These are phyloP conservation scores for Phalacrocorax aristotelis DNA, from an alignment of 2,113 vertebrate genomes.

Conservation along the genomic window DNA sequence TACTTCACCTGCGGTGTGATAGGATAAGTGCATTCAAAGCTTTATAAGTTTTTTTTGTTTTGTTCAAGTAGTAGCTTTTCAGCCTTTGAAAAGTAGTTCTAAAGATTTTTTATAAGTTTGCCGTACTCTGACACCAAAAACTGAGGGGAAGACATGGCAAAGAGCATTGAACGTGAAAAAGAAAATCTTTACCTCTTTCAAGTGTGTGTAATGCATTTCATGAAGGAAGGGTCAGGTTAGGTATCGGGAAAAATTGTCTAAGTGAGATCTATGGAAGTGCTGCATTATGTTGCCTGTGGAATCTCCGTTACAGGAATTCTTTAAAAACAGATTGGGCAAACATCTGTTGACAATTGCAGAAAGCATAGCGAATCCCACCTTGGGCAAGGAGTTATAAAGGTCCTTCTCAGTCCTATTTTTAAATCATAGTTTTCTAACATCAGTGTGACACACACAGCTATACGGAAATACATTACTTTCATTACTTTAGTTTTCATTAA, in stretches of 20 bases:
- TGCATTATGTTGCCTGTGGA: neutral
- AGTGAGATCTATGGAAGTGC: neutral
- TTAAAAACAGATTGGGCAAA: neutral
- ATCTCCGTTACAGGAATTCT: neutral
- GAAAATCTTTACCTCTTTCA: neutral
- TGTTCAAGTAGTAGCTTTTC: neutral
- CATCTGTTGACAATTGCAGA: neutral
- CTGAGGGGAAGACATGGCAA: neutral
- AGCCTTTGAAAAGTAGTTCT: neutral
- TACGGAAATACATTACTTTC: neutral
- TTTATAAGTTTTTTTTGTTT: neutral
- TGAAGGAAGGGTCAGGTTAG: neutral
- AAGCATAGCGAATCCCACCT: neutral
- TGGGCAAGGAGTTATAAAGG: neutral
- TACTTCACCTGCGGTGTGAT: neutral
- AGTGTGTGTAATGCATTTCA: neutral
- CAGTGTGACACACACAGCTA: neutral
- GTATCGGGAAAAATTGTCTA: neutral
- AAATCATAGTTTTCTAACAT: neutral
- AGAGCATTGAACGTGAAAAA: neutral
- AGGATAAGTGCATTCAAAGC: neutral
- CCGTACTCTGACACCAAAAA: neutral
- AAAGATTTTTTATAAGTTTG: neutral
- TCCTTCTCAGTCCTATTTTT: neutral
- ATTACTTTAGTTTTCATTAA: slow-evolving; percentile 1